Evolutionary conservation across 2,888 invertebrate genomes (phyloP).

Genomic region (Pogonocherus hispidulus): DNA sequence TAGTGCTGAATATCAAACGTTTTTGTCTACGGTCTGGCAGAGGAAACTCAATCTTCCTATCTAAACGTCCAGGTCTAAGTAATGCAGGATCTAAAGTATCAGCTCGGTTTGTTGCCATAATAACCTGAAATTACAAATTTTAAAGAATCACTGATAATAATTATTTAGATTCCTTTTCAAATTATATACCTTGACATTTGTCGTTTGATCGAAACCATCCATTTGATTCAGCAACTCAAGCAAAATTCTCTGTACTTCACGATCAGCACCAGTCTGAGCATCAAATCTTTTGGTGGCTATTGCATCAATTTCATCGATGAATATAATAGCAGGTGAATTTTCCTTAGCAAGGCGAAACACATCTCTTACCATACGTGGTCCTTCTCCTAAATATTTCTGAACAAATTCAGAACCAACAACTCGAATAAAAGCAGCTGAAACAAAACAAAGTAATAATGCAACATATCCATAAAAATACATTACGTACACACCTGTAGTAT

Average conservation of each 20-base stretch:
- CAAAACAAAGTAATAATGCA: not conserved
- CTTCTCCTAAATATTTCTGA: constrained; percentile 99
- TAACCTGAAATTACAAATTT: constrained; percentile 69
- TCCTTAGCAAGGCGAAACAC: constrained; percentile 99
- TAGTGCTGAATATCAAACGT: constrained; percentile 97
- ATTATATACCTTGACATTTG: constrained; percentile 93
- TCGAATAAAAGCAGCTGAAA: constrained; percentile 94
- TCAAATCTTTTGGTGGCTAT: constrained; percentile 99
- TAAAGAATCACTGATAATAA: not conserved
- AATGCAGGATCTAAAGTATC: constrained; percentile 99
- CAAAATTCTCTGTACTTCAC: constrained; percentile 98
- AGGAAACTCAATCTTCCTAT: constrained; percentile 99
- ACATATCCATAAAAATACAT: not conserved
- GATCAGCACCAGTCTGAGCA: constrained; percentile 98
- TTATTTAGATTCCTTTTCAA: not conserved
- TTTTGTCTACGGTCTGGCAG: constrained; percentile 93
- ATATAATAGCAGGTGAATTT: constrained; percentile 99
- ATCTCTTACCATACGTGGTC: constrained; percentile 99
- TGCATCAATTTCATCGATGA: constrained; percentile 99
- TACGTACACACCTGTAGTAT: constrained; percentile 85
- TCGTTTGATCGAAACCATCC: constrained; percentile 99
- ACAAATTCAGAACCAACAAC: constrained; percentile 99
- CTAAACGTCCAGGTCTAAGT: constrained; percentile 94
- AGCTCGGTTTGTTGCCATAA: constrained; percentile 97
- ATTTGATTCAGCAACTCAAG: constrained; percentile 98